These are phyloP conservation scores for Lerema accius DNA, from an alignment of 1,140 invertebrate genomes.

Conservation along the genomic window DNA sequence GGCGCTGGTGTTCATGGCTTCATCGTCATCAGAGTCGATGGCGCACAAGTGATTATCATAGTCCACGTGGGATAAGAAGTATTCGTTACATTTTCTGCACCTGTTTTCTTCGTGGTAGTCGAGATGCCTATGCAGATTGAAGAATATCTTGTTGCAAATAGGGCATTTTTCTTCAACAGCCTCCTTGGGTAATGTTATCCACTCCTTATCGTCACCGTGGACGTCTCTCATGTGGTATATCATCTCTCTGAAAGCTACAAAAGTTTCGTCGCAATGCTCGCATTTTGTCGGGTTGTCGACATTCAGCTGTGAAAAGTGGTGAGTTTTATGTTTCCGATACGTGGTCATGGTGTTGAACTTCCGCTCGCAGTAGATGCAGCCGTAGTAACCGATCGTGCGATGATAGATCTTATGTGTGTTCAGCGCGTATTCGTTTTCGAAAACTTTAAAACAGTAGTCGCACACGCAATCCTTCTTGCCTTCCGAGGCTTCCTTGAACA, in stretches of 20 bases:
- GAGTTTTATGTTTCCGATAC: conserved; percentile 76
- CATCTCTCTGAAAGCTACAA: conserved; percentile 73
- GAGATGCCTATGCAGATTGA: conserved; percentile 73
- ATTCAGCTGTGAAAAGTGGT: conserved; percentile 67
- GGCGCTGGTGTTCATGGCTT: conserved; percentile 32
- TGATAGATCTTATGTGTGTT: conserved; percentile 74
- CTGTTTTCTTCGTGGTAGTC: conserved; percentile 78
- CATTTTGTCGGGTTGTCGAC: conserved; percentile 75
- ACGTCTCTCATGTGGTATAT: conserved; percentile 74
- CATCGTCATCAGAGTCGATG: conserved; percentile 75
- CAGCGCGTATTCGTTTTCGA: conserved; percentile 72
- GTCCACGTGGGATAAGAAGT: conserved; percentile 70
- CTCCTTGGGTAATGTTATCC: conserved; percentile 69
- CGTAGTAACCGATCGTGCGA: conserved; percentile 66
- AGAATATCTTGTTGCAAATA: conserved; percentile 78
- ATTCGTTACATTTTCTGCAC: conserved; percentile 78
- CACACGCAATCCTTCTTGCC: conserved; percentile 65
- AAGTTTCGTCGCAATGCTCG: conserved; percentile 77
- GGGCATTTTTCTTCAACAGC: conserved; percentile 69
- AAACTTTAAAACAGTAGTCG: conserved; percentile 79
- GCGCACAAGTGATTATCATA: conserved; percentile 75
- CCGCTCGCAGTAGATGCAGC: conserved; percentile 75
- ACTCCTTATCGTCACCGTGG: conserved; percentile 76
- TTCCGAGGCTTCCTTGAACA: conserved; percentile 53
- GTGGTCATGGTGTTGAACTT: conserved; percentile 69